These are phyloP conservation scores for Podarcis raffonei DNA, from an alignment of 2,113 vertebrate species.

Conservation along the genomic window DNA sequence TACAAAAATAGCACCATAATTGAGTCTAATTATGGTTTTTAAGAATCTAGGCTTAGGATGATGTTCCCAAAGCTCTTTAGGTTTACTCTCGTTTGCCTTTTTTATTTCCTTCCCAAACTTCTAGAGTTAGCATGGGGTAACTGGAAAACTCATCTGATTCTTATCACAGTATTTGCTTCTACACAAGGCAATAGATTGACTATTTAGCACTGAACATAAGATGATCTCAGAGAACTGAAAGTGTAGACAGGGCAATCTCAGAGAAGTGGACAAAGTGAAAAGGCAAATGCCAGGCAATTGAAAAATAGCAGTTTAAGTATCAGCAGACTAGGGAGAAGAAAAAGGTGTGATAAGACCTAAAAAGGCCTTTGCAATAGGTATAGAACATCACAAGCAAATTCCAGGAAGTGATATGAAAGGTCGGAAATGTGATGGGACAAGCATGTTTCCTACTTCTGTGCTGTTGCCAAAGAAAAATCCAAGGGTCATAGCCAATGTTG, in stretches of 20 bases:
- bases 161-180: not conserved
- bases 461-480: not conserved
- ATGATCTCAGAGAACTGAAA: not conserved
- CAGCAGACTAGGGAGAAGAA: constrained; percentile 34
- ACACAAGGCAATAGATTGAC: not conserved
- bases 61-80: not conserved
- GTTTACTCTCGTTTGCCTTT: not conserved
- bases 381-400: constrained; percentile 50
- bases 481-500: too few species aligned
- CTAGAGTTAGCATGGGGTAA: not conserved
- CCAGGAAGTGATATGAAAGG: constrained; percentile 28
- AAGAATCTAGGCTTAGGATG: rapidly evolving
- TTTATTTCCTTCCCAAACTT: not conserved
- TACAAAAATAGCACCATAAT: not conserved
- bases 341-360: constrained; percentile 16
- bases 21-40: not conserved
- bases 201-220: not conserved
- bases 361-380: constrained; percentile 16
- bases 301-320: constrained; percentile 22
- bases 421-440: constrained; percentile 32
- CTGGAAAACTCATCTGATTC: not conserved
- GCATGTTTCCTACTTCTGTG: not conserved
- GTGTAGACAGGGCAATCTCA: not conserved
- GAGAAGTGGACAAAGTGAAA: constrained; percentile 5
- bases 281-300: constrained; percentile 20